These are phyloP conservation scores for Colinus virginianus DNA, from an alignment of 2,113 vertebrate genomes.

Conservation along the genomic window DNA sequence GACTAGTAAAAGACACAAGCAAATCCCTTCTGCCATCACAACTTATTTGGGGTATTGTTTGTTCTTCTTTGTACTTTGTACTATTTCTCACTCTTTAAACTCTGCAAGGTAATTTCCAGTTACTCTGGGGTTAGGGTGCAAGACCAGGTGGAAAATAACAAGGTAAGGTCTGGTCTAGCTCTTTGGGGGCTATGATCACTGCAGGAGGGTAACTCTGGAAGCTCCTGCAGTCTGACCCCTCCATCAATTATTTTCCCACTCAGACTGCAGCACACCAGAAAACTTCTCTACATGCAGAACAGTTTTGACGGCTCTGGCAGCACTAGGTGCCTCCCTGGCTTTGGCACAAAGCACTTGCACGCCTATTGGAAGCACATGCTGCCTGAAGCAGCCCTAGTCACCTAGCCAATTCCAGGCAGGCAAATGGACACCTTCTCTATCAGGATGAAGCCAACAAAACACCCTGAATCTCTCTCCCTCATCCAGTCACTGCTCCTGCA, in stretches of 20 bases:
- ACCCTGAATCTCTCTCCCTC: neutral
- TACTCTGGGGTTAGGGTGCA: neutral
- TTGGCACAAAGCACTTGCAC: neutral
- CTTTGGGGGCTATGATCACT: neutral
- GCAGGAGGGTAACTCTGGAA: constrained; percentile 19
- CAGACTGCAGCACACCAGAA: neutral
- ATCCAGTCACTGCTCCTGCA: neutral
- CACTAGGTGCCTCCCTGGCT: neutral
- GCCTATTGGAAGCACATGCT: neutral
- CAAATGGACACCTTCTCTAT: neutral
- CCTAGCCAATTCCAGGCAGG: neutral
- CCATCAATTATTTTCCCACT: neutral
- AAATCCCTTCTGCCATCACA: neutral
- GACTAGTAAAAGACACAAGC: neutral
- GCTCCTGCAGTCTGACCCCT: neutral
- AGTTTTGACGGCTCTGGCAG: neutral
- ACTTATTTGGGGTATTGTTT: neutral
- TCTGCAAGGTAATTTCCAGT: neutral
- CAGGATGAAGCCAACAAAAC: neutral
- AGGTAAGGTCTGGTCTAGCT: neutral
- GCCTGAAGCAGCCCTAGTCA: neutral
- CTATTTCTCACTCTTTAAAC: neutral
- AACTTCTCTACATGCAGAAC: neutral
- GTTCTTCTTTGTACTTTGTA: neutral
- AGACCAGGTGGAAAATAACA: neutral